Base-by-base conservation (phyloP, 2,888 invertebrate genomes). In the Alloplasta piceator region DNA sequence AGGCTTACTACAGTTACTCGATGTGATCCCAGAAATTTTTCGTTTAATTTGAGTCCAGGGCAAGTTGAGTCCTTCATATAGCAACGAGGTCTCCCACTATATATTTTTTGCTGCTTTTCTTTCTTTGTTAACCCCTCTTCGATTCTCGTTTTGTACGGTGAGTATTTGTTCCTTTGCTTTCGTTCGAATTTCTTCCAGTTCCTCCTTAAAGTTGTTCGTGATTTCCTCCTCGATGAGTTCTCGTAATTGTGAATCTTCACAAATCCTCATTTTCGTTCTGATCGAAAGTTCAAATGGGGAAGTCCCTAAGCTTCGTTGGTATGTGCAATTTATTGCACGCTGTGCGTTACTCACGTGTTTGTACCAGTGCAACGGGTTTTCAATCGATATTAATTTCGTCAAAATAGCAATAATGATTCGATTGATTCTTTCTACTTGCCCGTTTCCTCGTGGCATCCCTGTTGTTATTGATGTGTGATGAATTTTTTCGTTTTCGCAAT, bases 1-100 rank as follows among this genome's bases (percentile, higher is more conserved):
- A 9, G 14, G n/a, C 66, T 12, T 14, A 78, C 52, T 14, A 4
- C 36, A 6, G 55, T 67, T 0, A 89, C 80, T 14, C 82, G 73
- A 58, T 90, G 90, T 6, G 90, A 89, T 4, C 91, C 91, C 12
- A 79, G 39, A 39, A 58, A 75, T 39, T 79, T 79, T 16, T 48
- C n/a, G 5, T 39, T 46, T 2, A 75, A 48, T 77, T 92, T 92
- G 5, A 89, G 56, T 1, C 89, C 89, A 14, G 84, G 82, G 3
- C 89, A 78, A 88, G 89, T 67, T 91, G 89, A 1, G 89, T 90
- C 41, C 89, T 77, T 78, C 89, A 87, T n/a, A 90, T 90, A 5
- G 88, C 89, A 2, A 90, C 88, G 38, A 86, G 39, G 41, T 86
- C 83, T 43, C 77, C 83, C 6, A 80, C 71, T 36, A 75, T 38